Percentiles rank a stretch among this genome's conserved stretches.
Conservation (phyloP, 2,888 invertebrate genomes). For the Ormyrus pomaceus region DNA sequence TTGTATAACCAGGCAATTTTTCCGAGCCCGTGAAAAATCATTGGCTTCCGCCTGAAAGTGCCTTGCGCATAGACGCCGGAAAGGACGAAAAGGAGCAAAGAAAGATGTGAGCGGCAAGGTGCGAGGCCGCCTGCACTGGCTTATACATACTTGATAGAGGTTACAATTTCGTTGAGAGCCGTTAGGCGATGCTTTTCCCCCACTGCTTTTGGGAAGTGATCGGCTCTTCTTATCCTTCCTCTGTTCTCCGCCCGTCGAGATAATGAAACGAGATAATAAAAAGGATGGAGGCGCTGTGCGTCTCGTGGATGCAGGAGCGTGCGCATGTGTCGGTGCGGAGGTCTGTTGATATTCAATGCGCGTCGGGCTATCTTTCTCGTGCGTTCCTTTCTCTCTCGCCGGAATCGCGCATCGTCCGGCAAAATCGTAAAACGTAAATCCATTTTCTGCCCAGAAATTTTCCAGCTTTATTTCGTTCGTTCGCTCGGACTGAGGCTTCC, state of each 20-base stretch:
- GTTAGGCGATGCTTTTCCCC: background rate
- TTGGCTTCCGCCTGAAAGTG: slow-evolving; percentile 36
- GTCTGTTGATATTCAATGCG: slow-evolving; percentile 7
- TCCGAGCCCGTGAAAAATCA: slow-evolving; percentile 50
- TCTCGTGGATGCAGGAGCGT: too few relatives aligned
- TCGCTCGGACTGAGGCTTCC: background rate
- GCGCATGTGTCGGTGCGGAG: background rate
- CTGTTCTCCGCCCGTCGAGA: slow-evolving; percentile 27
- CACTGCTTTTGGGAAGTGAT: slow-evolving; percentile 46
- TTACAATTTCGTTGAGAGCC: slow-evolving; percentile 53
- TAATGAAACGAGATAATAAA: slow-evolving; percentile 36
- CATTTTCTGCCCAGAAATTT: slow-evolving; percentile 42
- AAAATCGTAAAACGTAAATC: slow-evolving; percentile 43
- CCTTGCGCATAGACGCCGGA: slow-evolving; percentile 29
- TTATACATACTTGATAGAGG: slow-evolving; percentile 54
- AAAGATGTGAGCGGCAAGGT: background rate
- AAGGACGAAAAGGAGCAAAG: background rate
- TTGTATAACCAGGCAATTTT: slow-evolving; percentile 54
- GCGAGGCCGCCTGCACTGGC: slow-evolving; percentile 32
- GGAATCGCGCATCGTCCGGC: slow-evolving; percentile 9
- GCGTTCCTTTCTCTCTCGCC: background rate
- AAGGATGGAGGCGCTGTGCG: background rate
- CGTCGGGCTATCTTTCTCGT: background rate
- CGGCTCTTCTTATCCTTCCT: background rate
- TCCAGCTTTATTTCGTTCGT: slow-evolving; percentile 10